Base-by-base conservation (phyloP, 2,113 vertebrate genomes). In the Apistogramma diplotaenia region DNA sequence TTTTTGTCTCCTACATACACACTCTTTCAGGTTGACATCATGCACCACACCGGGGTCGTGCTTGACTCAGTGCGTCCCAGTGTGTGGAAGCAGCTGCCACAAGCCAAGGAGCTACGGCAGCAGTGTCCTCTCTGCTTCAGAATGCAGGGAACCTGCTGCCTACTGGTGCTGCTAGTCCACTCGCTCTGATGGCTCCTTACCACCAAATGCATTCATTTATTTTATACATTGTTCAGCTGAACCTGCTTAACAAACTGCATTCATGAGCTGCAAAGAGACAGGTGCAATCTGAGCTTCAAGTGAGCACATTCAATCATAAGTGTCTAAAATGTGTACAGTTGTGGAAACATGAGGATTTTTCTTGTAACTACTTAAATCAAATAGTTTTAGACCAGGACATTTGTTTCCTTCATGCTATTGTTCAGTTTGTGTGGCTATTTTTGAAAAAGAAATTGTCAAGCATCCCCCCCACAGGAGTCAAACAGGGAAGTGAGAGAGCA, bases 401-500 rank as follows among this genome's bases (percentile, higher is more conserved):
- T 40, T 70, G 10, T 27, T 51, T 29, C 10, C 59, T 83, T 70
- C 56, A 23, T 25, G 46, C 4, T 46, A 21, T 23, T 76, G 58
- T 18, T 87, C 23, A 35, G 6, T 53, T 60, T 65, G 16, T 55
- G 31, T 21, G 4, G 58, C 10, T 35, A n/a, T 77, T 82, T 84
- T 74, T 80, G 46, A 60, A 11, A 61, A 83, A 27, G 13, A 27
- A 13, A 21, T 37, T 54, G 56, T 37, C n/a, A 3, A 33, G 51
- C 3, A 67, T n/a, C 29, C 35, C 5, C 75, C 79, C 87, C 87
- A 89, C 74, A 78, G 71, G 79, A 87, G 80, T 92, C 90, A 86
- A 91, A 91, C 93, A 93, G 90, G 85, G 90, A 89, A 81, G 80
- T 84, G 83, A 90, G 85, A 70, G 88, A 89, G 94, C 73, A 67